Evolutionary conservation across 2,888 invertebrate species (phyloP).

Genomic region (Melanotus villosus): DNA sequence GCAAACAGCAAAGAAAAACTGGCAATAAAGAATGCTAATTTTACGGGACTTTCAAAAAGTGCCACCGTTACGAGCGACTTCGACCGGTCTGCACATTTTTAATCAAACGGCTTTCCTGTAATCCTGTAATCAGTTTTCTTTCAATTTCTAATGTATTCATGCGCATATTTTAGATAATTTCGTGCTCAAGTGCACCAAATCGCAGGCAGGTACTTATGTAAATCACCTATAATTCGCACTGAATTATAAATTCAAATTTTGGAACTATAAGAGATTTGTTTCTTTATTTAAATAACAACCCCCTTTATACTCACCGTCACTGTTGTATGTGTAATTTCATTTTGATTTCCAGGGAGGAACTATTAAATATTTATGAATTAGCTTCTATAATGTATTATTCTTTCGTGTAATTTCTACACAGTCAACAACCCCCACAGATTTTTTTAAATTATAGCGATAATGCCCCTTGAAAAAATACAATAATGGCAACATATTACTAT

Average conservation of each 20-base stretch:
- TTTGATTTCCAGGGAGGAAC: neutral
- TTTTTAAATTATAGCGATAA: too few species aligned
- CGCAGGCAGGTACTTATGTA: slow-evolving; percentile 26
- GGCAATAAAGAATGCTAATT: slow-evolving; percentile 53
- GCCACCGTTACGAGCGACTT: slow-evolving; percentile 13
- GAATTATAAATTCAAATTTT: slow-evolving; percentile 23
- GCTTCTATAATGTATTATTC: too few species aligned
- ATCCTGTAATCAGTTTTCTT: slow-evolving; percentile 18
- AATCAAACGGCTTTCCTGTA: slow-evolving; percentile 11
- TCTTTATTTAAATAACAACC: neutral
- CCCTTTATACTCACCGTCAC: too few species aligned
- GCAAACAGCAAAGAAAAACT: slow-evolving; percentile 42
- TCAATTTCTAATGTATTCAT: slow-evolving; percentile 17
- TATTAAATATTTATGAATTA: too few species aligned
- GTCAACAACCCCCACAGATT: too few species aligned
- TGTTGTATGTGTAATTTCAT: neutral
- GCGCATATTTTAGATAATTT: slow-evolving; percentile 20
- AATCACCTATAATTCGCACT: slow-evolving; percentile 15
- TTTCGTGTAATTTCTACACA: too few species aligned
- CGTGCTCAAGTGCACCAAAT: slow-evolving; percentile 8
- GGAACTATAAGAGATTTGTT: neutral
- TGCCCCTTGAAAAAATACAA: too few species aligned
- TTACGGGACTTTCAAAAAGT: slow-evolving; percentile 38
- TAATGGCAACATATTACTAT: too few species aligned
- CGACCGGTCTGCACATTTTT: slow-evolving; percentile 12